Base-by-base conservation (phyloP, 2,113 vertebrate species). In the Tor tambroides region DNA sequence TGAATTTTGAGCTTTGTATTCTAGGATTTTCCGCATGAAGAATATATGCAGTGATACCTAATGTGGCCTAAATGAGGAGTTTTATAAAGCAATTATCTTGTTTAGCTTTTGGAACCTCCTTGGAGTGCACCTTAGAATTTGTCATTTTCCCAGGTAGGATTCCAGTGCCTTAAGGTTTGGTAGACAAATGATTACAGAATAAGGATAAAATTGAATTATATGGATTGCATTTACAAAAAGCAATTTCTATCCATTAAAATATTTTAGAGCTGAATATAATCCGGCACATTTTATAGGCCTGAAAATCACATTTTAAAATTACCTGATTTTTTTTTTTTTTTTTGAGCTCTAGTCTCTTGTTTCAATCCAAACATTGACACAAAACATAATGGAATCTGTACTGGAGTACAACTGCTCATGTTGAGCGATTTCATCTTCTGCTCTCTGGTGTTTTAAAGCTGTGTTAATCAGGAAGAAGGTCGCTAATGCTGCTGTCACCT, bases 401-500 rank as follows among this genome's bases (percentile, higher is more conserved):
- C 5, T 26, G 11, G 63, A 71, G 17, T 12, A 67, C 8, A 15
- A 4, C 26, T 49, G 26, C 14, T 54, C 32, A 21, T 35, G 30
- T 46, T 23, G 19, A 51, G 26, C 61, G 14, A 12, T 79, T 71
- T 69, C 26, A 30, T 72, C 41, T 17, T 88, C 11, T 83, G 0
- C 63, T 61, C 41, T 67, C 83, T 8, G 74, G 86, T 87, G 89
- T 59, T 75, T 59, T 85, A 83, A 83, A 71, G 81, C 63, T 21
- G 19, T 54, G 26, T 83, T 83, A 83, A 83, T 83, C 81, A 54
- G 81, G 63, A 71, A 35, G 21, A 32, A 26, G 61, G 86, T 91
- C 80, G 85, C 91, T 91, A 90, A 87, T 80, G 49, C 56, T n/a
- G 38, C 74, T 77, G 74, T 79, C 67, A 61, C 67, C 79, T 88